Evolutionary conservation across 1,140 invertebrate species (phyloP).

Genomic region (Bombus waltoni): DNA sequence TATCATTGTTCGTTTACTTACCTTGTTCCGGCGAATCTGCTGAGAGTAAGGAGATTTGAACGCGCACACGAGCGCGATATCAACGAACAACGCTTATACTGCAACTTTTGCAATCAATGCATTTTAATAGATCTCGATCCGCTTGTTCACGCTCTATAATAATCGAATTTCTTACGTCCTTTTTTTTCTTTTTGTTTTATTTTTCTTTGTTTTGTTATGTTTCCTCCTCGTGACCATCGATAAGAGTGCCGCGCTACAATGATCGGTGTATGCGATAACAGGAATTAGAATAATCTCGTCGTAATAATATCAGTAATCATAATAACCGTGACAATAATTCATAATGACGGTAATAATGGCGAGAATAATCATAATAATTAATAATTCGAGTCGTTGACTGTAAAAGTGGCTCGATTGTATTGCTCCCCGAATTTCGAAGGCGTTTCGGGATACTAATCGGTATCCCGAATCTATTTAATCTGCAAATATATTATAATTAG

Average conservation of each 20-base stretch:
- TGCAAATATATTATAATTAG: constrained; percentile 41
- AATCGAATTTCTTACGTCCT: background rate
- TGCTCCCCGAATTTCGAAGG: constrained; percentile 48
- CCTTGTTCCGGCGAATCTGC: background rate
- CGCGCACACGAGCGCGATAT: background rate
- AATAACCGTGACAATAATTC: constrained; percentile 23
- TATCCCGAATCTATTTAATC: constrained; percentile 23
- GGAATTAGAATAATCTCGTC: constrained; percentile 24
- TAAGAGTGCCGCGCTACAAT: constrained; percentile 60
- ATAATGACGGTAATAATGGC: constrained; percentile 24
- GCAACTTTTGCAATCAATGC: constrained; percentile 57
- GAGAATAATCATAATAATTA: constrained; percentile 21
- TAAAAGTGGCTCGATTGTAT: constrained; percentile 59
- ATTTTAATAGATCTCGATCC: constrained; percentile 57
- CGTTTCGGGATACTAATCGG: background rate
- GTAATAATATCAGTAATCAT: constrained; percentile 14
- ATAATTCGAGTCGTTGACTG: constrained; percentile 46
- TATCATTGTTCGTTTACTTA: constrained; percentile 1
- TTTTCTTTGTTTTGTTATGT: background rate
- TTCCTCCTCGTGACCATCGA: constrained; percentile 35
- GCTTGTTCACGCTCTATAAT: constrained; percentile 44
- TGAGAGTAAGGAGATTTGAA: background rate
- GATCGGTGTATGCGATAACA: constrained; percentile 38
- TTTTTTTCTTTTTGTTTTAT: background rate
- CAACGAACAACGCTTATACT: constrained; percentile 27